phyloP scores from a whole-genome alignment of 2,797 vertebrate genomes.

The Hydrophis major region DNA sequence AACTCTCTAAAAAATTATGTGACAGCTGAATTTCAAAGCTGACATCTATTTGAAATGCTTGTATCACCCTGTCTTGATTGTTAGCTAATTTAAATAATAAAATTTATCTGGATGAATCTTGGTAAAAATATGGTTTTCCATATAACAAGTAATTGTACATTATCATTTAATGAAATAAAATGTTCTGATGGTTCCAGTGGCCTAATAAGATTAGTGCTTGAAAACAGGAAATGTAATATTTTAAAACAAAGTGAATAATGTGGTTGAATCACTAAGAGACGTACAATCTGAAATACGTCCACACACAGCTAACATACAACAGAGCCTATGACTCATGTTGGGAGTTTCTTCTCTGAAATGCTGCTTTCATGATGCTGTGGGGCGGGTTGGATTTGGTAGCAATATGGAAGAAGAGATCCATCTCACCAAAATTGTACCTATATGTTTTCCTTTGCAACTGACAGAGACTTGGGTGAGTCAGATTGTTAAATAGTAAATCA shows the following conservation, averaged over 20 bases:
- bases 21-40: too few relatives aligned
- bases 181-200: neutral
- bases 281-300: neutral
- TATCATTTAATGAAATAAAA: neutral
- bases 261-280: neutral
- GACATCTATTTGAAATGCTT: neutral
- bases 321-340: neutral
- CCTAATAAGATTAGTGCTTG: neutral
- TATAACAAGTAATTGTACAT: neutral
- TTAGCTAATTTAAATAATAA: neutral
- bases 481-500: constrained; percentile 5
- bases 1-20: too few relatives aligned
- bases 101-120: neutral
- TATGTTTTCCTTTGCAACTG: neutral
- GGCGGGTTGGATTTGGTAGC: neutral
- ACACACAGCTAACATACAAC: neutral
- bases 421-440: neutral
- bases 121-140: neutral
- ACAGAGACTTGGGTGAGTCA: neutral
- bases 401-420: neutral
- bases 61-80: neutral
- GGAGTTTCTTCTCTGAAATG: neutral
- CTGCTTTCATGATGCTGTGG: neutral
- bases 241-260: neutral
- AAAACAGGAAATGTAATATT: neutral